Evolutionary conservation across 2,113 vertebrate genomes (phyloP).

Genomic region (Pelmatolapia mariae): DNA sequence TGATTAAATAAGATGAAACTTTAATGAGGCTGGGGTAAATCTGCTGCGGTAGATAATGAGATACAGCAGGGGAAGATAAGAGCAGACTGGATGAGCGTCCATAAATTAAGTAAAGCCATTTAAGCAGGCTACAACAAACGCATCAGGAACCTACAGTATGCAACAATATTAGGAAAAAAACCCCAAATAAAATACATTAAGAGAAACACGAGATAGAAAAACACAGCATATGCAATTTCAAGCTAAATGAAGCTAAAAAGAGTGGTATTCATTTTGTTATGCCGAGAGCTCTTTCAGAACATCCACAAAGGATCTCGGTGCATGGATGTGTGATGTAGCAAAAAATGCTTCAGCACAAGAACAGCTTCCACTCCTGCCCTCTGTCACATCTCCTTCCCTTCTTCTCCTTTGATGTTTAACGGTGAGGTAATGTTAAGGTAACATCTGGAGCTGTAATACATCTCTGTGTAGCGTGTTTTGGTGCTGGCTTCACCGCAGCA

Average conservation of each 20-base stretch:
- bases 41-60: background rate
- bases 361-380: background rate
- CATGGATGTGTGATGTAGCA: background rate
- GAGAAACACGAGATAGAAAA: background rate
- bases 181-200: background rate
- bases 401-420: background rate
- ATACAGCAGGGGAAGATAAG: background rate
- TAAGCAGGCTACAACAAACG: background rate
- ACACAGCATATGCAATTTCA: background rate
- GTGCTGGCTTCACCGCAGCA: background rate
- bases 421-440: constrained; percentile 33
- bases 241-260: background rate
- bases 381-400: background rate
- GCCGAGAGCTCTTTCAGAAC: background rate
- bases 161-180: background rate
- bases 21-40: background rate
- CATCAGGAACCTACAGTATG: background rate
- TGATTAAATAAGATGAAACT: background rate
- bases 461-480: constrained; percentile 1
- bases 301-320: background rate
- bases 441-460: constrained; percentile 37
- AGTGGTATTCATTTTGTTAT: background rate
- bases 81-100: background rate
- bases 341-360: background rate
- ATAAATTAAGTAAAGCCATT: background rate